These are phyloP conservation scores for Dolichotis patagonum DNA, from an alignment of 2,113 vertebrate genomes.

Conservation along the genomic window DNA sequence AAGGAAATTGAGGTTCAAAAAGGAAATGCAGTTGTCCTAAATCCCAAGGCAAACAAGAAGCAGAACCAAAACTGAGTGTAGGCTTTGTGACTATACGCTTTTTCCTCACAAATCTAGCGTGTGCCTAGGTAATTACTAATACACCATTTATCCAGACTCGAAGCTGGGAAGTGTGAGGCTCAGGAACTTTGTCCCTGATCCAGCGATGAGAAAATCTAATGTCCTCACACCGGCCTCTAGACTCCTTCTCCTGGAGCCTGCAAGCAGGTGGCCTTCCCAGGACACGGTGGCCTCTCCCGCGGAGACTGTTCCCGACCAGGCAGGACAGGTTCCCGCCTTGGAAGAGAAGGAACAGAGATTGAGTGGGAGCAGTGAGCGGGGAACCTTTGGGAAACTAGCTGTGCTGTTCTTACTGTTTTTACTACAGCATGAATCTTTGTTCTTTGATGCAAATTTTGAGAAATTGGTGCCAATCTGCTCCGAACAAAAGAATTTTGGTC, in stretches of 20 bases:
- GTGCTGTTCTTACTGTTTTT: constrained; percentile 74
- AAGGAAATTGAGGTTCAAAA: neutral
- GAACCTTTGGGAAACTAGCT: constrained; percentile 74
- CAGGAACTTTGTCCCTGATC: neutral
- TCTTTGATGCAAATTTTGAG: constrained; percentile 81
- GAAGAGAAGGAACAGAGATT: too few species aligned
- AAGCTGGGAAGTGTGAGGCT: neutral
- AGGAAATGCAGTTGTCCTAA: neutral
- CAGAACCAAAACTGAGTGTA: neutral
- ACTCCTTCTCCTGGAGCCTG: neutral
- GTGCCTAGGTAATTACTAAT: neutral
- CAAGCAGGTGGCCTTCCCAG: neutral
- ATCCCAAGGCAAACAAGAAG: neutral
- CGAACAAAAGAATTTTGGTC: constrained; percentile 80
- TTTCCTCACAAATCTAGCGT: neutral
- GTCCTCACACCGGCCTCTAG: neutral
- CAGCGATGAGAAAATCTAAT: neutral
- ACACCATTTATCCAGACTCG: neutral
- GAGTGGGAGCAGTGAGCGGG: constrained; percentile 50
- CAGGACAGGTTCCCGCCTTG: neutral
- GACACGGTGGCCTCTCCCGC: neutral
- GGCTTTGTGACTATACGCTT: neutral
- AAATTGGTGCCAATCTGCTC: constrained; percentile 79
- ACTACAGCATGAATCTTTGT: constrained; percentile 79
- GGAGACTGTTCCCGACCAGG: neutral